phyloP scores from a whole-genome alignment of 1,140 invertebrate genomes.

The Drosophila ambigua region DNA sequence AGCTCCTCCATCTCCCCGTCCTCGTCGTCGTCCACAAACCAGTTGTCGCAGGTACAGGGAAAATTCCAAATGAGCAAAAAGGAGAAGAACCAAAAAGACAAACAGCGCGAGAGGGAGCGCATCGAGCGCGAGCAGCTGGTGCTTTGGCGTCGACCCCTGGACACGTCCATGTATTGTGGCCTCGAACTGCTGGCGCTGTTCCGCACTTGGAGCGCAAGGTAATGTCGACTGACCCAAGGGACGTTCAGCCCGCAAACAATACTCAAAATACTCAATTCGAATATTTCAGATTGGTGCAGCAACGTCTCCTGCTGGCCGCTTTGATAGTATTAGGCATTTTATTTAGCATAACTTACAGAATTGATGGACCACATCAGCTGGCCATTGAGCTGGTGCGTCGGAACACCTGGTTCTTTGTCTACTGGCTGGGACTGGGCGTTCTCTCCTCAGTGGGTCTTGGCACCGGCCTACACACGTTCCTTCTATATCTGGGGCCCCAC shows the following conservation, averaged over 20 bases:
- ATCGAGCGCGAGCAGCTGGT: constrained; percentile 88
- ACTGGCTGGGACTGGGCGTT: constrained; percentile 98
- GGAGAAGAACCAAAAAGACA: constrained; percentile 83
- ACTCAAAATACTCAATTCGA: neutral
- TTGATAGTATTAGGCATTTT: constrained; percentile 83
- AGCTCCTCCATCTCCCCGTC: neutral
- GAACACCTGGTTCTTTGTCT: constrained; percentile 90
- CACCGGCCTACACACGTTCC: constrained; percentile 98
- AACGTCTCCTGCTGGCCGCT: constrained; percentile 84
- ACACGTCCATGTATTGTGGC: constrained; percentile 93
- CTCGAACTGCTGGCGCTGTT: constrained; percentile 89
- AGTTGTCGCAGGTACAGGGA: neutral
- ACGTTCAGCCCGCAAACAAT: constrained; percentile 25
- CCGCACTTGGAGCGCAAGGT: constrained; percentile 86
- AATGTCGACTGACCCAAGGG: no score
- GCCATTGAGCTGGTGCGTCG: constrained; percentile 83
- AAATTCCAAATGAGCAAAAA: constrained; percentile 32
- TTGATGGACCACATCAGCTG: constrained; percentile 84
- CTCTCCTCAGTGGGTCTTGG: constrained; percentile 98
- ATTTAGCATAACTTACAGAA: constrained; percentile 83
- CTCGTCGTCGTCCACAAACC: no score
- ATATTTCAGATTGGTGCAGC: constrained; percentile 85
- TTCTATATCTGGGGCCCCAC: constrained; percentile 97
- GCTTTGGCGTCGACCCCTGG: constrained; percentile 93
- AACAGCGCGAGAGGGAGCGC: constrained; percentile 83